Base-by-base conservation (phyloP, 2,113 vertebrate genomes). In the Gavia stellata region DNA sequence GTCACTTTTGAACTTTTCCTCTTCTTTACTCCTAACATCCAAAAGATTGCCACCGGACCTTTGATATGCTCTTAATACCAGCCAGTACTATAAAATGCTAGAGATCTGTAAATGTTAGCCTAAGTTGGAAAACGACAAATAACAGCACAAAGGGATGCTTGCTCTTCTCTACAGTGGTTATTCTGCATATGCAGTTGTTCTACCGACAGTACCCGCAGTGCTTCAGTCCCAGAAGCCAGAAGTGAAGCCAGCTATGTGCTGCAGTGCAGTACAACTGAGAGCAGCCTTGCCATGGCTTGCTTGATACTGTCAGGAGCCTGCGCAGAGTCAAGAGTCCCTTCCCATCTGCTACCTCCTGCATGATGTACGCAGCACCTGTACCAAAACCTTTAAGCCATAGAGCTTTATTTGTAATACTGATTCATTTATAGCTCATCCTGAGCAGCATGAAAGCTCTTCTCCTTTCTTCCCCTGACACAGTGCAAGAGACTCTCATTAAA, bases 191-290 rank as follows among this genome's bases (percentile, higher is more conserved):
- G 84, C 81, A 78, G 72, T 84, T 17, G 40, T 78, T 81, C 65
- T 36, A 33, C 58, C 0, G 0, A 28, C 0, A 12, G 80, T 17
- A 72, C 81, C 83, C 6, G 52, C 93, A 89, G 59, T 78, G 83
- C 86, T 84, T 34, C 70, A 44, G 83, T 71, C 68, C 89, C 86
- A 4, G 9, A 62, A 88, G 75, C 63, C 83, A 88, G 91, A 61
- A 95, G 38, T 7, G 38, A 47, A 91, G 86, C 86, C 96, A 88
- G 92, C 80, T 81, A 13, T 15, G 61, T 86, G 86, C 89, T 96
- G 96, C 95, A 96, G 77, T 94, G 87, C 95, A 95, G 93, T 55
- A 75, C 80, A 86, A 23, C 77, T 74, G 55, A 7, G 0, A 89
- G 65, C 89, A 95, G 83, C 83, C 68, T 67, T 84, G 59, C 92